Evolutionary conservation across 1,140 invertebrate species (phyloP).

Genomic region (Asobara japonica): DNA sequence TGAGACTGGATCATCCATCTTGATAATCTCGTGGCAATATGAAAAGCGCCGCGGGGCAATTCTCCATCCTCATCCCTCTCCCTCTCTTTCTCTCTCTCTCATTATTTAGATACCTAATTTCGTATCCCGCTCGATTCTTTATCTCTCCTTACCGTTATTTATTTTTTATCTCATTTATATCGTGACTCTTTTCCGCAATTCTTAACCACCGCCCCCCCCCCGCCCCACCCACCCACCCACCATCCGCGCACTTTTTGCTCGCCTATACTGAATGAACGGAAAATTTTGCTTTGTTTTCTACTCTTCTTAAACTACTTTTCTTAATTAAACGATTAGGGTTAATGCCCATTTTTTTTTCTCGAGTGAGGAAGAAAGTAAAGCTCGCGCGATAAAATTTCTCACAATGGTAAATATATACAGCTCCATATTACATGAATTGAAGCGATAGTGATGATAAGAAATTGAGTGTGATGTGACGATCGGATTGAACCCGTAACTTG

Average conservation of each 20-base stretch:
- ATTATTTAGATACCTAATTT: neutral
- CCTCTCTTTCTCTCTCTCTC: constrained; percentile 24
- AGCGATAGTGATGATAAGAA: too few relatives aligned
- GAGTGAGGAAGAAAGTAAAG: neutral
- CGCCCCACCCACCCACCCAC: too few relatives aligned
- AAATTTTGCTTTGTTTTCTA: neutral
- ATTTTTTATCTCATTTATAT: neutral
- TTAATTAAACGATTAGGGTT: neutral
- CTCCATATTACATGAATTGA: too few relatives aligned
- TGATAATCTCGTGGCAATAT: constrained; percentile 43
- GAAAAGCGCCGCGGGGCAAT: constrained; percentile 38
- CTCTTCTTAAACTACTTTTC: neutral
- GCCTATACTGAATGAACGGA: neutral
- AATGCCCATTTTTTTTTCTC: neutral
- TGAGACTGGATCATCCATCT: constrained; percentile 40
- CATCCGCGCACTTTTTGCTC: too few relatives aligned
- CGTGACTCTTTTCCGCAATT: neutral
- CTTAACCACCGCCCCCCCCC: neutral
- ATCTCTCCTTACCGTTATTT: constrained; percentile 4
- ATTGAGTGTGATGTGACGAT: too few relatives aligned
- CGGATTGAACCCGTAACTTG: too few relatives aligned
- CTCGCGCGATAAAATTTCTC: neutral
- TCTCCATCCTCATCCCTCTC: constrained; percentile 30
- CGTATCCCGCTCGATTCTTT: constrained; percentile 6
- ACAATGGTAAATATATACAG: too few relatives aligned